Evolutionary conservation across 1,140 invertebrate genomes (phyloP), one percentile per base, ranked within the genome.

Genomic region (Paracyclopina nana): DNA sequence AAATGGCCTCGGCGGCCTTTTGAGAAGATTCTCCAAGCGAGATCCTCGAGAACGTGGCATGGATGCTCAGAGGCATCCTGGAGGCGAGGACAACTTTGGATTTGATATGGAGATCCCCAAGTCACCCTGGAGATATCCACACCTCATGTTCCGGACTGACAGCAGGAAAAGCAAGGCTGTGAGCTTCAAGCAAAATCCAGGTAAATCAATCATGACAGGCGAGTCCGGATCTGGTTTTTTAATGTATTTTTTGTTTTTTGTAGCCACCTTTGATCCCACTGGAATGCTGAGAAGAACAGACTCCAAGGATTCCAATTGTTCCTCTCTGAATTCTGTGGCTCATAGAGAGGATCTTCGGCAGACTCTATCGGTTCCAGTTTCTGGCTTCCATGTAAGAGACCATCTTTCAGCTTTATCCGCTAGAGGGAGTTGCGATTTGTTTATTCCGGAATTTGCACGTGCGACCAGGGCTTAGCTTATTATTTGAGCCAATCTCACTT

Each of bases 21-120:
- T 56, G 57, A 71, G 71, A 57, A 68, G 75, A 28, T 60, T 77
- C n/a, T 77, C 74, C 22, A 64, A 61, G 57, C 58, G 60, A 26
- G 65, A 66, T 12, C 63, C n/a, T n/a, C n/a, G n/a, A n/a, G n/a
- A n/a, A n/a, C n/a, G n/a, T n/a, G n/a, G n/a, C n/a, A n/a, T n/a
- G n/a, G n/a, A n/a, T n/a, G n/a, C n/a, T n/a, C n/a, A n/a, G n/a
- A n/a, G n/a, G n/a, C n/a, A n/a, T n/a, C n/a, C n/a, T n/a, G n/a
- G n/a, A n/a, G n/a, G n/a, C n/a, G 55, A 70, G 14, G 70, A 72
- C 27, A 75, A 74, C 55, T 66, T 67, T 43, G 70, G 61, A 6
- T 75, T 73, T 58, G 72, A 76, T 57, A 63, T 70, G 59, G 72
- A 75, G 56, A 61, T 62, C 6, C 71, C 65, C 46, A 71, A 75